Evolutionary conservation across 1,140 invertebrate species (phyloP).

Genomic region (Cherax destructor): DNA sequence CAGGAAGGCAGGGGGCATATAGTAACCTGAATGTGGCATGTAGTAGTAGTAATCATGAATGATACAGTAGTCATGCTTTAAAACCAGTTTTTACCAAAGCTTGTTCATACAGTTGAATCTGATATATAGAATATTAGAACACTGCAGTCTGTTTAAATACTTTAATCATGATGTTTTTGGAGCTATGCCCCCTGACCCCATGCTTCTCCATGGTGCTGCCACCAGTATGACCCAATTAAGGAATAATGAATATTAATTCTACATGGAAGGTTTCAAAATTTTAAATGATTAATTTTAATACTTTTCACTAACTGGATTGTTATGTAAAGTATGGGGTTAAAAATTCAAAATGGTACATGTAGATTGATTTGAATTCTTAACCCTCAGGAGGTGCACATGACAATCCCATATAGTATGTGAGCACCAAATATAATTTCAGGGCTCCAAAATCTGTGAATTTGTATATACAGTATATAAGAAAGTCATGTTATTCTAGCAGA

Average conservation of each 20-base stretch:
- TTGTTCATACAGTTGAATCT: too few relatives aligned
- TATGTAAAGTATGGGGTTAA: neutral
- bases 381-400: constrained; percentile 14
- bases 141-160: too few relatives aligned
- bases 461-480: constrained; percentile 2
- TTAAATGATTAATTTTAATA: neutral
- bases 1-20: too few relatives aligned
- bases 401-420: neutral
- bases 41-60: too few relatives aligned
- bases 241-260: constrained; percentile 12
- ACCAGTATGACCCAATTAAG: neutral
- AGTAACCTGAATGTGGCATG: too few relatives aligned
- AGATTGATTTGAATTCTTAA: neutral
- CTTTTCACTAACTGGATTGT: neutral
- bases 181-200: too few relatives aligned
- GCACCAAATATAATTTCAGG: constrained; percentile 3
- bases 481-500: neutral
- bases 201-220: too few relatives aligned
- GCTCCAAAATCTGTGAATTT: neutral
- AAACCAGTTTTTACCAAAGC: too few relatives aligned
- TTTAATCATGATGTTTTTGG: too few relatives aligned
- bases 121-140: too few relatives aligned
- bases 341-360: neutral
- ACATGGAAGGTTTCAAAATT: neutral
- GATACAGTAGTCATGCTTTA: too few relatives aligned